Evolutionary conservation across 2,113 vertebrate genomes (phyloP), one percentile per base, ranked within the genome.

Genomic region (Melanerpes formicivorus): DNA sequence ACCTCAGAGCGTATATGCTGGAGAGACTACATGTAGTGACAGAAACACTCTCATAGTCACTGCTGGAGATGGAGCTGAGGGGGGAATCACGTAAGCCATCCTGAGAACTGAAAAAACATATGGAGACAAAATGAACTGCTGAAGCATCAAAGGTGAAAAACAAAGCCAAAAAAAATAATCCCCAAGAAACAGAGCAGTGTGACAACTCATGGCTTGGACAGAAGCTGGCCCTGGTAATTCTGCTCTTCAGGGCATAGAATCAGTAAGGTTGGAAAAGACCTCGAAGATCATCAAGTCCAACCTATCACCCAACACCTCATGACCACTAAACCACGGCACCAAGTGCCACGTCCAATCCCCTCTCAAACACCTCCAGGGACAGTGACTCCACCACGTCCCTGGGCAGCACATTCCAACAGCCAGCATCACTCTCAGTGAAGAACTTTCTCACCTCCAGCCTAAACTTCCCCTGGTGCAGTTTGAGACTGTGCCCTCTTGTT

Each of bases 1-100:
- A 99, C 98, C 98, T 99, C 97, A 98, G 98, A 86, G 98, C 97
- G 93, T 98, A 98, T 86, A 98, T 95, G 97, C 98, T 98, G 84
- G 98, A 98, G 94, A 99, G 98, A 98, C 98, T 99, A 98, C 98
- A 99, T 95, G 98, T 98, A 97, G 98, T 99, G 97, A 99, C 98
- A 96, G 98, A 98, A 95, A 98, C 98, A 98, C 98, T 98, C 88
- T 98, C 98, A 98, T 98, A 98, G 98, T 99, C 98, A 98, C 98
- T 99, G 98, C 98, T 98, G 98, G 97, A 98, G 97, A 97, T 96
- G 97, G 98, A 99, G 97, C 98, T 98, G 98, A 98, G 98, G 93
- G 98, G 98, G 73, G 98, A 99, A 95, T 96, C 98, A 97, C 98
- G 88, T 78, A 96, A 96, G 95, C 95, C 97, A 97, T 97, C 97